Percentiles rank a stretch among this genome's conserved stretches.
These are phyloP conservation scores for Hydrochoerus hydrochaeris DNA, from an alignment of 2,113 vertebrate genomes.

Conservation along the genomic window DNA sequence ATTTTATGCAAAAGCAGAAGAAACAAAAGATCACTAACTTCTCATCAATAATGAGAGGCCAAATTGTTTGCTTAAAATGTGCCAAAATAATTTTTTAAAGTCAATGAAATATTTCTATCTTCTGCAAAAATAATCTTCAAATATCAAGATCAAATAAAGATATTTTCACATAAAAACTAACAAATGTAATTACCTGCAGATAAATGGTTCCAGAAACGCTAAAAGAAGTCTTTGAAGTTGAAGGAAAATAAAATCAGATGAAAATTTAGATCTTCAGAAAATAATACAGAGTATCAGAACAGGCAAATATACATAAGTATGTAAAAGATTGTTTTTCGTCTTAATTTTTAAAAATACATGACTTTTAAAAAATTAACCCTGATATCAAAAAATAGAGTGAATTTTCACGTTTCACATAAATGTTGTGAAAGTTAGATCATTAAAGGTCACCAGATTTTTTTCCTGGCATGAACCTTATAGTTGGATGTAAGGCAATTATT, in stretches of 20 bases:
- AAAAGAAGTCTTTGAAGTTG: neutral
- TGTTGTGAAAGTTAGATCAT: neutral
- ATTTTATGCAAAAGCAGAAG: neutral
- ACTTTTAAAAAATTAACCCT: neutral
- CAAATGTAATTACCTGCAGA: neutral
- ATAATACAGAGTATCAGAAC: neutral
- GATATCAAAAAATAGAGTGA: neutral
- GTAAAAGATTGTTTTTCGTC: neutral
- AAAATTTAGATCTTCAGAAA: neutral
- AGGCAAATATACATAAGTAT: neutral
- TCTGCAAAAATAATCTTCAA: slow-evolving; percentile 35
- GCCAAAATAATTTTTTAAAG: neutral
- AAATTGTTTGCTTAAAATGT: neutral
- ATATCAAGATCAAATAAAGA: slow-evolving; percentile 42
- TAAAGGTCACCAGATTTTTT: slow-evolving; percentile 13
- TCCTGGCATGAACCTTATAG: slow-evolving; percentile 7
- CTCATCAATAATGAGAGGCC: neutral
- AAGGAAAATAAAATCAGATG: neutral
- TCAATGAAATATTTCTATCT: neutral
- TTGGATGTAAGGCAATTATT: slow-evolving; percentile 25
- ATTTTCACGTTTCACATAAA: slow-evolving; percentile 46
- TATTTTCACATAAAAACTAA: slow-evolving; percentile 13
- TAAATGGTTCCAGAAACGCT: neutral
- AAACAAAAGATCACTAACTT: neutral
- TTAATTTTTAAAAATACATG: slow-evolving; percentile 24